These are phyloP conservation scores for Orchestes rusci DNA, from an alignment of 2,888 invertebrate species.

Conservation along the genomic window DNA sequence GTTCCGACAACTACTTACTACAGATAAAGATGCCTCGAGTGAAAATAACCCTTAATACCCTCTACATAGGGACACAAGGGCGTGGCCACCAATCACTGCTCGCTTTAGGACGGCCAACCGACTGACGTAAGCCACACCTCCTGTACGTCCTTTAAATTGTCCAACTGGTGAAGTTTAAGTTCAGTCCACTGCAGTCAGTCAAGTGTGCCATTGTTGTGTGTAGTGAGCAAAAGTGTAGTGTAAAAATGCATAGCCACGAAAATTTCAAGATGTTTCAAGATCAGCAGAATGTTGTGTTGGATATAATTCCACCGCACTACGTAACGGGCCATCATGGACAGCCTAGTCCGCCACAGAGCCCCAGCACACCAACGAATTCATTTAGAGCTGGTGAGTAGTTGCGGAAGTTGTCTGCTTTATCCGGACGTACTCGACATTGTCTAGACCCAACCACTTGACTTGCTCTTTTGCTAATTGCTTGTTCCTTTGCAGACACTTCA, in stretches of 20 bases:
- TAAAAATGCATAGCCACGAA: slow-evolving; percentile 28
- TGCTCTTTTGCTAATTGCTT: too few species aligned
- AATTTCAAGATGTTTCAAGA: slow-evolving; percentile 28
- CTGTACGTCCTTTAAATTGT: neutral
- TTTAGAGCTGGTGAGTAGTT: slow-evolving; percentile 39
- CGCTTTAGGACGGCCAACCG: slow-evolving; percentile 40
- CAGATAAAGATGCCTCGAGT: slow-evolving; percentile 37
- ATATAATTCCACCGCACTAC: slow-evolving; percentile 53
- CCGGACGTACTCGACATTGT: slow-evolving; percentile 28
- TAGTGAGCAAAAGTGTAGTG: slow-evolving; percentile 5
- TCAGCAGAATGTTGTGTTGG: slow-evolving; percentile 46
- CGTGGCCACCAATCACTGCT: slow-evolving; percentile 38
- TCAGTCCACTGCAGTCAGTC: too few species aligned
- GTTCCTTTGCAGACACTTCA: slow-evolving; percentile 42
- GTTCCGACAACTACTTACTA: slow-evolving; percentile 42
- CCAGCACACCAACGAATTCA: slow-evolving; percentile 38
- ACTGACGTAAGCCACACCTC: neutral
- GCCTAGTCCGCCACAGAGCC: slow-evolving; percentile 48
- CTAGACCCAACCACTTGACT: too few species aligned
- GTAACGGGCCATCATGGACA: slow-evolving; percentile 36
- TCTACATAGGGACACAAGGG: slow-evolving; percentile 28
- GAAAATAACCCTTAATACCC: slow-evolving; percentile 31
- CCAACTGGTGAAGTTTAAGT: too few species aligned
- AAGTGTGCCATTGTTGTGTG: too few species aligned
- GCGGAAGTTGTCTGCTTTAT: too few species aligned